Conservation (phyloP, 2,113 vertebrate species). For the Macaca nemestrina region DNA sequence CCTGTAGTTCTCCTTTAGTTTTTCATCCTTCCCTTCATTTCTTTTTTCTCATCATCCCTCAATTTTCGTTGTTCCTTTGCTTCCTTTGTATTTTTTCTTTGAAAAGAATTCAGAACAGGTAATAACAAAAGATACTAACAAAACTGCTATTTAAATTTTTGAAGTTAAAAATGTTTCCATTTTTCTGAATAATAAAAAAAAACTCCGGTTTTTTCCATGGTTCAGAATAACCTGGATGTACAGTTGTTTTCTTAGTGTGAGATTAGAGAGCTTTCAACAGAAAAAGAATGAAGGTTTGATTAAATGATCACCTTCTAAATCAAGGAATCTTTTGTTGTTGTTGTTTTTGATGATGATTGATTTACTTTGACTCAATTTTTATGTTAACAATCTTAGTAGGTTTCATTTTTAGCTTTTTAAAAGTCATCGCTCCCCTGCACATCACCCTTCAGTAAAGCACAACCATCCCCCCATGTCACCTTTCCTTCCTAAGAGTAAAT, state of each 20-base stretch:
- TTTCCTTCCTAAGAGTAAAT: not conserved
- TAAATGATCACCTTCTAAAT: not conserved
- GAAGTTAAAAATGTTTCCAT: not conserved
- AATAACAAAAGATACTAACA: not conserved
- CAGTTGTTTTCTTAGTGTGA: not conserved
- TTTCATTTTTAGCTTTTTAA: not conserved
- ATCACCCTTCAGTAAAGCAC: rapidly evolving
- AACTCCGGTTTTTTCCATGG: not conserved
- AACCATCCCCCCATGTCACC: rapidly evolving
- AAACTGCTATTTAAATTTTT: not conserved
- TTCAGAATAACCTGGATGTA: not conserved
- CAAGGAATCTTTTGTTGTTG: not conserved
- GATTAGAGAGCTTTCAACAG: not conserved
- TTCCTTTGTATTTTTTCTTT: not conserved
- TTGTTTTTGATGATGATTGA: not conserved
- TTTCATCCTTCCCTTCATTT: not conserved
- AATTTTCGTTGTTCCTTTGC: not conserved
- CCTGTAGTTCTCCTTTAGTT: too few relatives aligned
- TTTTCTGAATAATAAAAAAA: not conserved
- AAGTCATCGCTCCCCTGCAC: rapidly evolving
- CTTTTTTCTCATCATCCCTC: not conserved
- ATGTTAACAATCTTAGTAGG: not conserved
- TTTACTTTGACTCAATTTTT: not conserved
- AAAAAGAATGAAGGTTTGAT: not conserved
- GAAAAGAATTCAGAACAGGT: not conserved